A percentile compares a stretch with the other conserved stretches of the same genome.
phyloP scores from a whole-genome alignment of 2,797 vertebrate species.

The Parauchenoglanis punctatus region DNA sequence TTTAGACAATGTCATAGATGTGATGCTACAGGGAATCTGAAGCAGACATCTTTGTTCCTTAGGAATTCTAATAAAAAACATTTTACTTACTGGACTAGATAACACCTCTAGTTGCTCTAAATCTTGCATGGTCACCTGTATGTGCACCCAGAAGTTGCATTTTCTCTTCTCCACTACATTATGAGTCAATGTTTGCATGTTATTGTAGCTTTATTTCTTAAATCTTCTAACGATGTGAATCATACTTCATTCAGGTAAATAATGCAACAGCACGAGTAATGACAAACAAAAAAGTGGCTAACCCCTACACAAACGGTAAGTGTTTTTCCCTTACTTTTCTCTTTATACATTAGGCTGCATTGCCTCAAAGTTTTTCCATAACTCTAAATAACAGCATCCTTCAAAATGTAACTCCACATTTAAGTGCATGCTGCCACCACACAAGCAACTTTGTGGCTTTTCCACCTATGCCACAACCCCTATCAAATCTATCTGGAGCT shows the following conservation, averaged over 20 bases:
- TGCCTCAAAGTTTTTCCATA: not conserved
- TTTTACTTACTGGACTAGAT: not conserved
- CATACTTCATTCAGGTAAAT: constrained; percentile 81
- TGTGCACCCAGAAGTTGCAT: constrained; percentile 1
- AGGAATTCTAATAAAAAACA: not conserved
- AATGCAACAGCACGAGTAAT: constrained; percentile 93
- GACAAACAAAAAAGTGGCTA: constrained; percentile 93
- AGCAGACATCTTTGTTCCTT: not conserved
- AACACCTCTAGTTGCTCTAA: constrained; percentile 29
- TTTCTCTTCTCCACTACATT: constrained; percentile 3
- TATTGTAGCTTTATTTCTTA: constrained; percentile 44
- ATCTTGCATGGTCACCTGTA: constrained; percentile 31
- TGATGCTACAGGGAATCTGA: not conserved
- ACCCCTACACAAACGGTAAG: constrained; percentile 92
- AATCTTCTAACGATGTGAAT: constrained; percentile 54
- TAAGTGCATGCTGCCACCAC: not conserved
- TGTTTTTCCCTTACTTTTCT: not conserved
- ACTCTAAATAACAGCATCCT: not conserved
- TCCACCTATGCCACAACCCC: constrained; percentile 15
- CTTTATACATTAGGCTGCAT: not conserved
- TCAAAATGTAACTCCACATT: not conserved
- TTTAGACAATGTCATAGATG: not conserved
- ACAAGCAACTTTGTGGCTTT: constrained; percentile 11
- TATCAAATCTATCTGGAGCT: constrained; percentile 30
- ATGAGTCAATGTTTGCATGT: constrained; percentile 15